Evolutionary conservation across 2,888 invertebrate genomes (phyloP).

Genomic region (Aproaerema taeniolella): DNA sequence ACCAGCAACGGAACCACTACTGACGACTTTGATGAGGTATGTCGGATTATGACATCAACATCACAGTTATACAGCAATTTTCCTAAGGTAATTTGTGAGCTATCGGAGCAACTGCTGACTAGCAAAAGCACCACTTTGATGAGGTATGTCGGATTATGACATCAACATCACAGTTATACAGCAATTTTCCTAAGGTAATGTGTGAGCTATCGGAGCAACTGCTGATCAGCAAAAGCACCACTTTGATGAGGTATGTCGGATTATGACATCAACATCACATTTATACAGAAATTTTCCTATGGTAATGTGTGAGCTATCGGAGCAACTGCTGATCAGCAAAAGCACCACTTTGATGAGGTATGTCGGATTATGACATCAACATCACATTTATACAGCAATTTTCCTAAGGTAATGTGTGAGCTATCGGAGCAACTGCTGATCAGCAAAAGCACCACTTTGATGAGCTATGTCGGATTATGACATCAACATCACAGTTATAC

Average conservation of each 20-base stretch:
- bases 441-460: no score
- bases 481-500: no score
- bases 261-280: constrained; percentile 76
- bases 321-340: constrained; percentile 69
- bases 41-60: constrained; percentile 43
- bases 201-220: constrained; percentile 84
- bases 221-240: constrained; percentile 65
- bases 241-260: constrained; percentile 72
- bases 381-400: no score
- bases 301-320: constrained; percentile 87
- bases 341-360: constrained; percentile 75
- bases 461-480: no score
- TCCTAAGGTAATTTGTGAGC: constrained; percentile 89
- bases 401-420: no score
- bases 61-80: constrained; percentile 84
- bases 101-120: constrained; percentile 76
- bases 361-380: constrained; percentile 32
- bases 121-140: constrained; percentile 67
- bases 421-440: no score
- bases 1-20: constrained; percentile 71
- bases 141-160: constrained; percentile 68
- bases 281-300: constrained; percentile 84
- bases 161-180: constrained; percentile 81
- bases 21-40: constrained; percentile 77
- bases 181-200: constrained; percentile 85